Evolutionary conservation across 2,888 invertebrate genomes (phyloP), one percentile per base, ranked within the genome.

Genomic region (Mythimna loreyi): DNA sequence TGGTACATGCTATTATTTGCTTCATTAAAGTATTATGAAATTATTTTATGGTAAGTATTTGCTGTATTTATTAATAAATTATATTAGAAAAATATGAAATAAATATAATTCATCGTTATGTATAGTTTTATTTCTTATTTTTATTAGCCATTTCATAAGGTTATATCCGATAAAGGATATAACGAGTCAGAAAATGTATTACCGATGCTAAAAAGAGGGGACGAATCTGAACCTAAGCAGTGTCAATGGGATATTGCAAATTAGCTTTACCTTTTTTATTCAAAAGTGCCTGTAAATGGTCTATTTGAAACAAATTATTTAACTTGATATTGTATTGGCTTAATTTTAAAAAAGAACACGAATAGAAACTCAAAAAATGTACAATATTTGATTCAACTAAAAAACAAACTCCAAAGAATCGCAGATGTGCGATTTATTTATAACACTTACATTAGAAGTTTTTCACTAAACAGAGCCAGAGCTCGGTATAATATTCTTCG

Each of bases 31-130:
- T 60, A 56, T 28, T 55, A 65, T 59, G 9, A 78, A 64, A 67
- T 74, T 66, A 56, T 63, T 69, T 59, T 70, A 60, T 52, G 63
- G 28, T 78, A 77, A 76, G 78, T 49, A 49, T 53, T 69, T 58
- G 45, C 57, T 64, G 53, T 76, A 7, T 60, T 67, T 67, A 21
- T 55, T 62, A 30, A 19, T 28, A 30, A 69, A 69, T 50, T 30
- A 11, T 76, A 50, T 61, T 61, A 53, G 5, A 36, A 76, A 40
- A 47, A 25, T 68, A 56, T 67, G 16, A 68, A 79, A 60, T 63
- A 68, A 58, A 80, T 28, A 58, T 49, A 56, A 64, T 65, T 57
- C 7, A 60, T 66, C 23, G 57, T 72, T 68, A 25, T 40, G 23
- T 52, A 3, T 56, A 0, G 47, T 77, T 77, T 79, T 9, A 68